Evolutionary conservation across 2,113 vertebrate species (phyloP).

Genomic region (Pluvianellus socialis): DNA sequence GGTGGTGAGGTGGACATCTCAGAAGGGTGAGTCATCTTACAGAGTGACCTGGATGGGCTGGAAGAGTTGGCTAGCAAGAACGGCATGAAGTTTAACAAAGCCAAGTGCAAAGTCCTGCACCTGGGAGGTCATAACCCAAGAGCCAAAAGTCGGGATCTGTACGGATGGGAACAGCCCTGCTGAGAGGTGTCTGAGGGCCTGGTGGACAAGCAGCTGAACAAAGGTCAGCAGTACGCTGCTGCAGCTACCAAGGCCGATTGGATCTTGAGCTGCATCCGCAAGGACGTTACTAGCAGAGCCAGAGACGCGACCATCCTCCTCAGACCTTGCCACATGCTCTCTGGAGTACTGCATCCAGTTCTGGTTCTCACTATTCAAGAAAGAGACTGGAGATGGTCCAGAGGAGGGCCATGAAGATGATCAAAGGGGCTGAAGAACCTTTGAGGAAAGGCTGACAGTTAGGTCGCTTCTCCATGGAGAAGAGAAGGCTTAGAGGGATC

Average conservation of each 20-base stretch:
- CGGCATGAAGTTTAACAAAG: not conserved
- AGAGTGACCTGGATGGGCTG: not conserved
- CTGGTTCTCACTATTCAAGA: not conserved
- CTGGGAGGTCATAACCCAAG: not conserved
- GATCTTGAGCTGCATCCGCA: not conserved
- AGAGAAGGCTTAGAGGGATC: not conserved
- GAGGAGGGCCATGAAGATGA: not conserved
- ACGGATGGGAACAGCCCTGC: not conserved
- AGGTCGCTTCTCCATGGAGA: not conserved
- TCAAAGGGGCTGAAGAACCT: not conserved
- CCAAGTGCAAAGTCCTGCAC: not conserved
- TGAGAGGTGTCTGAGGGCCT: not conserved
- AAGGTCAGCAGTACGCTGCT: not conserved
- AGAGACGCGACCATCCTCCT: not conserved
- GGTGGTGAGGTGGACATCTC: not conserved
- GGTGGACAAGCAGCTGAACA: not conserved
- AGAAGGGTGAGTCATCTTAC: not conserved
- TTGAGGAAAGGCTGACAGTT: not conserved
- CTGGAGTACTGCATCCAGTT: not conserved
- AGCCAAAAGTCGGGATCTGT: not conserved
- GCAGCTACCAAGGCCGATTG: not conserved
- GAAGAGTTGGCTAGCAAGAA: not conserved
- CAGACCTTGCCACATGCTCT: accelerated
- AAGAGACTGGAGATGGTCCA: not conserved
- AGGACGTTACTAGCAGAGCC: not conserved